Conservation (phyloP, 2,113 vertebrate species). For the Coracopsis vasa region DNA sequence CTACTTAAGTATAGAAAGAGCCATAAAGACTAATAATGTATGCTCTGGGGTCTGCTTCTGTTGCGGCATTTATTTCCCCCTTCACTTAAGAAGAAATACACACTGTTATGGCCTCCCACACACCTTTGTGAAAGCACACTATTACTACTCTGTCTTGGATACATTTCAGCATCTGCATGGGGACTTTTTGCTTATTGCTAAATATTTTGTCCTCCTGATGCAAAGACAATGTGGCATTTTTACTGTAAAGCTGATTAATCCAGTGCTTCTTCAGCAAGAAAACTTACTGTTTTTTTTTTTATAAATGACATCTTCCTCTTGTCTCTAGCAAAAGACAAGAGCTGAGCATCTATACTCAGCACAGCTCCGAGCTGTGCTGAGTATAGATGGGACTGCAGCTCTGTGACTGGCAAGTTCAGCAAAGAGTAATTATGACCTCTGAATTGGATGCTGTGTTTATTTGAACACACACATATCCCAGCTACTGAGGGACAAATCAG, state of each 20-base stretch:
- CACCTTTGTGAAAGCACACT: neutral
- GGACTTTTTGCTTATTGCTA: neutral
- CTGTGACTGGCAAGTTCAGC: neutral
- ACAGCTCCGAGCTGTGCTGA: neutral
- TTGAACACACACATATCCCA: neutral
- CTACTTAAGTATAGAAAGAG: neutral
- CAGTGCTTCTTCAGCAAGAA: neutral
- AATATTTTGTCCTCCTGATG: neutral
- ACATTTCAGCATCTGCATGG: neutral
- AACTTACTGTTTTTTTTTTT: neutral
- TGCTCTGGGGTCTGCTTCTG: neutral
- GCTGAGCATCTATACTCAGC: neutral
- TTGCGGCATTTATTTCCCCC: neutral
- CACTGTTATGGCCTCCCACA: neutral
- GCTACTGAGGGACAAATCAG: neutral
- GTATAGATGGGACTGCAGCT: neutral
- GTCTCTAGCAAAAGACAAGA: neutral
- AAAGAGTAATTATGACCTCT: neutral
- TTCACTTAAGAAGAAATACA: neutral
- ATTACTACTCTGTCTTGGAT: neutral
- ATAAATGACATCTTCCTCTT: neutral
- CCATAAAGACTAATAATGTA: neutral
- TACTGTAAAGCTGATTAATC: neutral
- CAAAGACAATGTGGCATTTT: neutral
- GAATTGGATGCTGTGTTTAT: neutral